Conservation (phyloP, 2,888 invertebrate species). For the Blastobasis adustella region DNA sequence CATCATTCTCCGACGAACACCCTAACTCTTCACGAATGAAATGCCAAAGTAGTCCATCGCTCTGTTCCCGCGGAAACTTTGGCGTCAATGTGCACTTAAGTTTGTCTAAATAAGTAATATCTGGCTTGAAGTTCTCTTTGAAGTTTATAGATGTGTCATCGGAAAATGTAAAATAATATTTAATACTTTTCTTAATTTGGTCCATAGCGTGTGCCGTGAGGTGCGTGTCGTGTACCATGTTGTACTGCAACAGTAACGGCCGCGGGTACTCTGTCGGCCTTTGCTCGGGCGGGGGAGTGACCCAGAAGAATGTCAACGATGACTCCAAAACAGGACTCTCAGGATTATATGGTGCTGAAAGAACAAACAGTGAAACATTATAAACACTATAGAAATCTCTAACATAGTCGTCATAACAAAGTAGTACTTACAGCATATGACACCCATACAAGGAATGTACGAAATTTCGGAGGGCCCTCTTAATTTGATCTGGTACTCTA, state of each 20-base stretch:
- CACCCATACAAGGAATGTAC: conserved; percentile 94
- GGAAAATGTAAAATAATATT: conserved; percentile 82
- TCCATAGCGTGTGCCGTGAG: conserved; percentile 87
- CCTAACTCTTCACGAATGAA: conserved; percentile 85
- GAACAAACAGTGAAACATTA: conserved; percentile 4
- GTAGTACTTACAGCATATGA: conserved; percentile 88
- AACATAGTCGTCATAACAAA: too few relatives aligned
- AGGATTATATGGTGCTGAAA: conserved; percentile 86
- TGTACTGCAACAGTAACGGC: conserved; percentile 92
- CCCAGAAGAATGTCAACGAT: conserved; percentile 92
- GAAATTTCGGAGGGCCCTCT: conserved; percentile 92
- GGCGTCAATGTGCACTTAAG: conserved; percentile 86
- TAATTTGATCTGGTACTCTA: conserved; percentile 96
- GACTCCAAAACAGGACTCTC: conserved; percentile 88
- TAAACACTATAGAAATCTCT: too few relatives aligned
- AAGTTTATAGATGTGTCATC: conserved; percentile 64
- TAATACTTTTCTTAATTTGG: conserved; percentile 89
- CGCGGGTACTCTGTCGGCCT: conserved; percentile 94
- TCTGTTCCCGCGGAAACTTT: conserved; percentile 88
- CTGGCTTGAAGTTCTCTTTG: conserved; percentile 78
- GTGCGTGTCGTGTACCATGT: conserved; percentile 86
- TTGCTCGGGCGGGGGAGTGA: conserved; percentile 95
- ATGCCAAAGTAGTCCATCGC: conserved; percentile 85
- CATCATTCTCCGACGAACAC: conserved; percentile 78
- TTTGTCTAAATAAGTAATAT: conserved; percentile 88